Base-by-base conservation (phyloP, 2,888 invertebrate genomes). In the Loripinus fragilis region DNA sequence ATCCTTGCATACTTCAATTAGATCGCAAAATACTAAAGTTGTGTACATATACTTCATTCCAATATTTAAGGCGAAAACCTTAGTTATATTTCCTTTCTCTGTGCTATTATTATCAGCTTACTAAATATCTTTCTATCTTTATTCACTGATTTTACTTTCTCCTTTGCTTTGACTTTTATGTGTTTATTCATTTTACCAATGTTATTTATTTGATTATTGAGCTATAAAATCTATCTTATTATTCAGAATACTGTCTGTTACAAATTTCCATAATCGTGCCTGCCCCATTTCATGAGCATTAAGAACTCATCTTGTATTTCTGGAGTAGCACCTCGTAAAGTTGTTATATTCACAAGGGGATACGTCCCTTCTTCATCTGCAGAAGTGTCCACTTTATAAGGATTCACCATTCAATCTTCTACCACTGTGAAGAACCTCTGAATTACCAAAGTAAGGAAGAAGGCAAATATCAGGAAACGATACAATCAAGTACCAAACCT, bases 341-440 rank as follows among this genome's bases (percentile, higher is more conserved):
- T 66, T 67, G 73, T 50, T 28, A 73, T 73, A 35, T 74, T 76
- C 7, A 76, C 38, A 15, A 76, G 76, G 20, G 72, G 76, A 35
- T 38, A 41, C 20, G 17, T 76, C 5, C 72, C 60, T 35, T 72
- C 68, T 55, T 50, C 55, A 67, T 0, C 33, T 30, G 72, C 71
- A 60, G 25, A 35, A 17, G 3, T 55, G n/a, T 76, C 76, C 35
- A 76, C 20, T 35, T 70, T 42, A 60, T 71, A 76, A 8, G 71
- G 76, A 67, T 76, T 35, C 1, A 67, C 55, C 72, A 76, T 76
- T 38, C 70, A 3, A 23, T 65, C 65, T 60, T 66, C 17, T 15
- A 76, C 76, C 17, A 52, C 30, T 60, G n/a, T 20, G 17, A 74
- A 25, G 23, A 70, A 41, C 8, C 23, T 30, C 33, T 64, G 20